phyloP scores from a whole-genome alignment of 2,888 invertebrate species.

The Apodemia zela region DNA sequence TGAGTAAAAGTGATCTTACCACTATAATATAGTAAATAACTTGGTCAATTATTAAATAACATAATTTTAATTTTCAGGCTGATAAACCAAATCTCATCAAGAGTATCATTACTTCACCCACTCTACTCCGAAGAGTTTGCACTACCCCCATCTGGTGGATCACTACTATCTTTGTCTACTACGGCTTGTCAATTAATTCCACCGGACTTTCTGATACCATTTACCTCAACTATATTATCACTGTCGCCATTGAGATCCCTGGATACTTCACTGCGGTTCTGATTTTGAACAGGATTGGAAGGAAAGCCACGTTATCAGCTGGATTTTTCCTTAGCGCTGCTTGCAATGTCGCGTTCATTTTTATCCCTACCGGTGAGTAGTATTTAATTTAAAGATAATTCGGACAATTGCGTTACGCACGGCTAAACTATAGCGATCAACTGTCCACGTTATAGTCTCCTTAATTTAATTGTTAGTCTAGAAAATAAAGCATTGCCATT shows the following conservation, averaged over 20 bases:
- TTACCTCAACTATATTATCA: slow-evolving; percentile 83
- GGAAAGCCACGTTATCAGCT: slow-evolving; percentile 48
- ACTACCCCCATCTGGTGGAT: slow-evolving; percentile 86
- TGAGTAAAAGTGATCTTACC: no score
- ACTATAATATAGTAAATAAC: no score
- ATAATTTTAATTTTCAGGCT: slow-evolving; percentile 20
- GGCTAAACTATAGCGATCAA: no score
- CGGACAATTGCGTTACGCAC: no score
- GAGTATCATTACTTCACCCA: slow-evolving; percentile 46
- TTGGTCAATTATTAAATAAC: no score
- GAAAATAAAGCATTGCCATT: no score
- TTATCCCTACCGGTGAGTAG: slow-evolving; percentile 37
- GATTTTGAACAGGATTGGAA: slow-evolving; percentile 66
- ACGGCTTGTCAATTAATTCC: slow-evolving; percentile 86
- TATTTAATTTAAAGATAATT: no score
- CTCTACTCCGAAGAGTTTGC: slow-evolving; percentile 74
- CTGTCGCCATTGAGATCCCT: slow-evolving; percentile 82
- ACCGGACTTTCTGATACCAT: slow-evolving; percentile 83
- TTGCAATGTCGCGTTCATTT: slow-evolving; percentile 33
- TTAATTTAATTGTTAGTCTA: no score
- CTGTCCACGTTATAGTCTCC: no score
- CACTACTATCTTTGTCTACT: slow-evolving; percentile 85
- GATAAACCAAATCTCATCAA: slow-evolving; percentile 17
- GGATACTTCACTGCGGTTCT: slow-evolving; percentile 80
- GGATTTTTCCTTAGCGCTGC: slow-evolving; percentile 31